These are phyloP conservation scores for Mycalesis mineus DNA, from an alignment of 2,888 invertebrate genomes.

Conservation along the genomic window DNA sequence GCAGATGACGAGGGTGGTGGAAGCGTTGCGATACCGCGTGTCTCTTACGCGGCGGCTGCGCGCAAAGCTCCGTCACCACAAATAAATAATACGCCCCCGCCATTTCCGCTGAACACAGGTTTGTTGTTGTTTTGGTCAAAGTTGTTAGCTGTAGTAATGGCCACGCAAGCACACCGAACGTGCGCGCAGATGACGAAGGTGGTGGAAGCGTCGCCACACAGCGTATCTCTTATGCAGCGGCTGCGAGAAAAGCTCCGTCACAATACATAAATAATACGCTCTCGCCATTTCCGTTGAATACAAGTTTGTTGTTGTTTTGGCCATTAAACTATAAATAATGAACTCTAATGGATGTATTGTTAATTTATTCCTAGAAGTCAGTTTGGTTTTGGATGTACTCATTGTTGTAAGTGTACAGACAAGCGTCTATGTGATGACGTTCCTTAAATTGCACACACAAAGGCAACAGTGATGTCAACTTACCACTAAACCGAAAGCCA, in stretches of 20 bases:
- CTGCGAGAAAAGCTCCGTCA: slow-evolving; percentile 63
- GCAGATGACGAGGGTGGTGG: slow-evolving; percentile 65
- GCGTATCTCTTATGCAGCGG: slow-evolving; percentile 68
- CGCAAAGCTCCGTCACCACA: slow-evolving; percentile 65
- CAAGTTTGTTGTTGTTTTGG: slow-evolving; percentile 44
- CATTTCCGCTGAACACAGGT: slow-evolving; percentile 63
- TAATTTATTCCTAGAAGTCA: no score
- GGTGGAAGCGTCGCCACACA: slow-evolving; percentile 43
- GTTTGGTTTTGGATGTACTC: no score
- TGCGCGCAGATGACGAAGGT: slow-evolving; percentile 68
- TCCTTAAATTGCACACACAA: no score
- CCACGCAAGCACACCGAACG: slow-evolving; percentile 65
- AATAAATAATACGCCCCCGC: slow-evolving; percentile 51
- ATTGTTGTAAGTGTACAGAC: no score
- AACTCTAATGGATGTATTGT: no score
- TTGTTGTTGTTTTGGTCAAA: slow-evolving; percentile 53
- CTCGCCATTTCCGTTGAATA: slow-evolving; percentile 55
- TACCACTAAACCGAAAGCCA: no score
- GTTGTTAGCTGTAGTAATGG: no score
- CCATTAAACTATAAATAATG: not conserved
- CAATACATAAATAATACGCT: slow-evolving; percentile 56
- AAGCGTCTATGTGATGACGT: no score
- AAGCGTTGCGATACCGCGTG: slow-evolving; percentile 46
- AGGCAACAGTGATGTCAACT: no score
- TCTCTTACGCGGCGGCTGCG: slow-evolving; percentile 69